Base-by-base conservation (phyloP, 1,140 invertebrate genomes). In the Cyclina sinensis region DNA sequence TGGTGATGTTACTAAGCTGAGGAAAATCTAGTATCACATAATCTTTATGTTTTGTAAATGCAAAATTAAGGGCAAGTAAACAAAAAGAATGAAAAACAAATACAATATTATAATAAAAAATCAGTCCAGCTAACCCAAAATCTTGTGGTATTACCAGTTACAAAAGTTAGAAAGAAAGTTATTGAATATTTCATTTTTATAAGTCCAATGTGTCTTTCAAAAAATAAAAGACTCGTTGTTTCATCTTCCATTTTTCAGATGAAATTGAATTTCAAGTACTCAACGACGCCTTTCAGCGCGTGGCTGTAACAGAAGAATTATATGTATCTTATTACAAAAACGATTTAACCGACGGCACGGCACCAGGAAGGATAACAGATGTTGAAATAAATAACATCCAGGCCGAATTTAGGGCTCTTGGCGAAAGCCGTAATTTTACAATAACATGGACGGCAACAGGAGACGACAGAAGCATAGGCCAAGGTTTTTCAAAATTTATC, bases 361-460 rank as follows among this genome's bases (percentile, higher is more conserved):
- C 51, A 54, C 51, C 51, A 18, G 51, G 51, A 54, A 54, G 51
- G 21, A 54, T 54, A 11, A 54, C 51, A 11, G 51, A 54, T n/a
- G 27, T 81, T 12, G 27, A 30, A 30, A n/a, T 62, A 9, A 30
- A 51, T 11, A 59, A 78, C 27, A 78, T 78, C 24, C 0, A n/a
- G n/a, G 37, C 39, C 21, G 27, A 46, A 48, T 46, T 16, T 27
- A n/a, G 39, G n/a, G 2, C 12, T 16, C 4, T 37, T 27, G 39
- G 74, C 4, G 74, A 78, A 48, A 78, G 39, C 24, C 37, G 74
- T n/a, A 78, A 78, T 18, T 83, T 59, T n/a, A 83, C 80, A 3
- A 43, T 83, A 9, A n/a, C 59, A 35, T 83, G 80, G 80, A 83
- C 80, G n/a, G 80, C 80, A 24, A 59, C 54, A 18, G 80, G 80